Evolutionary conservation across 2,888 invertebrate species (phyloP).

Genomic region (Microdon myrmicae): DNA sequence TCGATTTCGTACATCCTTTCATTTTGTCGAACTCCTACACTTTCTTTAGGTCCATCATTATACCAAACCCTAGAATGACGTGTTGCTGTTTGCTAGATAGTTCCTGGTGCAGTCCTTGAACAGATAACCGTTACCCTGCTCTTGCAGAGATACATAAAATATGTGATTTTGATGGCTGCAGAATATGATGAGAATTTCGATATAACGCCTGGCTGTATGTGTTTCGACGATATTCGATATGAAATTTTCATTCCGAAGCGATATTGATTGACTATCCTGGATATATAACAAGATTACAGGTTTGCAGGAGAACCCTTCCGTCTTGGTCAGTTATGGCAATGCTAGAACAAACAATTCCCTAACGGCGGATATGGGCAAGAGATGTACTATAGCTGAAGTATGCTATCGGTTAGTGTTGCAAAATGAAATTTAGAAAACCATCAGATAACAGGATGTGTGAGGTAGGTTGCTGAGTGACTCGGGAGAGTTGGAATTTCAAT

Average conservation of each 20-base stretch:
- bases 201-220: constrained; percentile 9
- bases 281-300: background rate
- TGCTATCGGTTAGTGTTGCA: too few species aligned
- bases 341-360: constrained; percentile 51
- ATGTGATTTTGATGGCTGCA: constrained; percentile 16
- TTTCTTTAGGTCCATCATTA: constrained; percentile 2
- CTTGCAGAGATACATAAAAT: too few species aligned
- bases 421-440: too few species aligned
- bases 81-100: too few species aligned
- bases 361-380: constrained; percentile 42
- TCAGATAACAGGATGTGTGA: too few species aligned
- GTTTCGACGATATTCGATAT: constrained; percentile 29
- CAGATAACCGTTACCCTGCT: too few species aligned
- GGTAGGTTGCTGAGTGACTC: too few species aligned
- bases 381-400: too few species aligned
- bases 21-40: background rate
- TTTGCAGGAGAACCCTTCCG: constrained; percentile 7
- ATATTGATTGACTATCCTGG: background rate
- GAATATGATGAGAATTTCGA: constrained; percentile 36
- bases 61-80: too few species aligned
- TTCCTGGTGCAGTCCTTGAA: too few species aligned
- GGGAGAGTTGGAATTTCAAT: constrained; percentile 37
- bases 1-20: constrained; percentile 1
- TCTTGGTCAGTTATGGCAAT: constrained; percentile 42
- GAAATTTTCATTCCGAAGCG: constrained; percentile 35